Evolutionary conservation across 2,888 invertebrate genomes (phyloP), one percentile per base, ranked within the genome.

Genomic region (Yponomeuta plumbellus): DNA sequence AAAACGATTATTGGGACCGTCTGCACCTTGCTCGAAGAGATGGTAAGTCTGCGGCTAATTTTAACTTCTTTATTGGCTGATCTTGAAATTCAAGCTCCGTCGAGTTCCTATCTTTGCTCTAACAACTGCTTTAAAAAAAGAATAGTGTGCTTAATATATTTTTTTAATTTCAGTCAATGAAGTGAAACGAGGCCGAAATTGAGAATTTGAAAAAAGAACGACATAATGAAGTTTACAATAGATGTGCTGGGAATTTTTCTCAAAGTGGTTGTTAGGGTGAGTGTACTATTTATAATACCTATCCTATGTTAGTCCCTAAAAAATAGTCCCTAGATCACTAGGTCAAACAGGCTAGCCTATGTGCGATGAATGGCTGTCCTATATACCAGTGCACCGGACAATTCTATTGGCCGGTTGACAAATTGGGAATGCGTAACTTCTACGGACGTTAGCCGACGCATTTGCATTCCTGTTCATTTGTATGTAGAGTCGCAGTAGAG

Each of bases 171-270:
- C 88, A 89, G 88, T 84, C 73, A 68, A 75, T 80, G 78, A 85
- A 81, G 84, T 88, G 85, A 83, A 74, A 76, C 73, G 57, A 52
- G 61, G 17, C 22, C 72, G 85, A 76, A 73, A 73, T 78, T 76
- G 70, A 74, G 74, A 71, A 75, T 74, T 75, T 70, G 67, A 44
- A 26, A 61, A 65, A 61, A 70, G 69, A 72, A 69, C 65, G 68
- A 68, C 83, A 86, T 83, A 71, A 92, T 92, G 92, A 91, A 91
- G 85, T 91, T 92, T 76, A 86, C 91, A 0, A 80, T 92, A 64
- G 92, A 92, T 68, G 91, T 92, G 21, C 75, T 92, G 80, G 92
- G 92, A 69, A 84, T 92, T 71, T 91, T 92, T 76, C 82, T 92
- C 69, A 92, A 92, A 85, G 85, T 92, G 69, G 92, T 92, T 65